A percentile compares a stretch with the other conserved stretches of the same genome.
Conservation (phyloP, 2,888 invertebrate species). For the Chironomus riparius region DNA sequence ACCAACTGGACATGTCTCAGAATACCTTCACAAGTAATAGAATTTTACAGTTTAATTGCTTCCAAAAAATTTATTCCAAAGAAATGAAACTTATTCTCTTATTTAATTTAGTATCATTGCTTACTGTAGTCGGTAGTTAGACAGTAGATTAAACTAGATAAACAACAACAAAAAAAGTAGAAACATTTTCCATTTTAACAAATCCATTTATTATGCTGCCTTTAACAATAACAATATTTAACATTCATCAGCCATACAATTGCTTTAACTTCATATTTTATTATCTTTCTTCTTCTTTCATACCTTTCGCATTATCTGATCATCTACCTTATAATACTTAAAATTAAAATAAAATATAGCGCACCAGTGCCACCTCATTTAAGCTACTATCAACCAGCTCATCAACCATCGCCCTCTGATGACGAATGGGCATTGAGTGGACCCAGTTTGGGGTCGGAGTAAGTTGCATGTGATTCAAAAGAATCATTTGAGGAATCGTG, state of each 20-base stretch:
- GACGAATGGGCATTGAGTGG: conserved; percentile 52
- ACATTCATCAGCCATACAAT: too few relatives aligned
- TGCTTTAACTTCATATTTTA: too few relatives aligned
- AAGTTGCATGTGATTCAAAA: conserved; percentile 35
- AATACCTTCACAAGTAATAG: conserved; percentile 9
- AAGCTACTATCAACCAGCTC: conserved; percentile 32
- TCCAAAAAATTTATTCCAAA: too few relatives aligned
- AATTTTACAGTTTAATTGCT: not conserved
- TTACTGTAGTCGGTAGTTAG: too few relatives aligned
- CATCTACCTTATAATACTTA: not conserved
- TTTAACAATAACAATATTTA: too few relatives aligned
- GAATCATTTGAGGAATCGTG: not conserved
- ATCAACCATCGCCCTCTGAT: conserved; percentile 42
- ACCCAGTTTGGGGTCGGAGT: conserved; percentile 56
- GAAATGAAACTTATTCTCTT: too few relatives aligned
- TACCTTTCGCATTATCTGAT: not conserved
- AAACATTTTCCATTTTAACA: too few relatives aligned
- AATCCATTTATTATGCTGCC: too few relatives aligned
- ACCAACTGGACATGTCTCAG: conserved; percentile 3
- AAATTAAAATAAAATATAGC: conserved; percentile 35
- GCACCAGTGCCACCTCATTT: conserved; percentile 33
- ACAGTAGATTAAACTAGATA: too few relatives aligned
- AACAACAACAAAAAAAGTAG: too few relatives aligned
- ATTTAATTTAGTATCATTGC: too few relatives aligned
- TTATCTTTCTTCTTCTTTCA: not conserved